phyloP scores from a whole-genome alignment of 2,113 vertebrate genomes.

The Pomatostomus ruficeps region DNA sequence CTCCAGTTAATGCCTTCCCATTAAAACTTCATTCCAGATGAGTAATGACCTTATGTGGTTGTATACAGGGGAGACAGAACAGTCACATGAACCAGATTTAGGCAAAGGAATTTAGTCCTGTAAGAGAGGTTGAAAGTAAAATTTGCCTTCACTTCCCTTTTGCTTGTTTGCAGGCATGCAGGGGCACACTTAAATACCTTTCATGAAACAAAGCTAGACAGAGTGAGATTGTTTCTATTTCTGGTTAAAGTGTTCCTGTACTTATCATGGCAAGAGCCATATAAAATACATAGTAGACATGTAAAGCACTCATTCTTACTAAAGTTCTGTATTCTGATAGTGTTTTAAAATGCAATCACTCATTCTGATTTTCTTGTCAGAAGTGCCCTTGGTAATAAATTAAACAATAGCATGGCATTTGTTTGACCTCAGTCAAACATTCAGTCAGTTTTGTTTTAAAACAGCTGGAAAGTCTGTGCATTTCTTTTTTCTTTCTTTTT shows the following conservation, averaged over 20 bases:
- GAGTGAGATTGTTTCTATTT: neutral
- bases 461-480: neutral
- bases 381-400: neutral
- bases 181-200: neutral
- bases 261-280: neutral
- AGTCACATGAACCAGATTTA: conserved; percentile 23
- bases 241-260: neutral
- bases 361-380: neutral
- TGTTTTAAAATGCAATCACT: neutral
- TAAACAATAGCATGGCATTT: neutral
- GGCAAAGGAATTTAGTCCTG: neutral
- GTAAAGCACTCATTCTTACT: neutral
- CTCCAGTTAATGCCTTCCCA: neutral
- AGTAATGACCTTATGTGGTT: neutral
- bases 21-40: neutral
- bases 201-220: neutral
- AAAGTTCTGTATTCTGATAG: neutral
- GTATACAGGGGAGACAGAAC: neutral
- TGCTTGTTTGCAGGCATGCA: neutral
- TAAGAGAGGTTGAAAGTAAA: neutral
- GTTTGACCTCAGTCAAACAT: neutral
- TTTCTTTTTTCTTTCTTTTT: neutral
- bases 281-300: neutral
- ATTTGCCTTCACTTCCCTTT: neutral
- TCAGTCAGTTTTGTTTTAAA: conserved; percentile 16